These are phyloP conservation scores for Dendrolimus pini DNA, from an alignment of 2,888 invertebrate species.

Conservation along the genomic window DNA sequence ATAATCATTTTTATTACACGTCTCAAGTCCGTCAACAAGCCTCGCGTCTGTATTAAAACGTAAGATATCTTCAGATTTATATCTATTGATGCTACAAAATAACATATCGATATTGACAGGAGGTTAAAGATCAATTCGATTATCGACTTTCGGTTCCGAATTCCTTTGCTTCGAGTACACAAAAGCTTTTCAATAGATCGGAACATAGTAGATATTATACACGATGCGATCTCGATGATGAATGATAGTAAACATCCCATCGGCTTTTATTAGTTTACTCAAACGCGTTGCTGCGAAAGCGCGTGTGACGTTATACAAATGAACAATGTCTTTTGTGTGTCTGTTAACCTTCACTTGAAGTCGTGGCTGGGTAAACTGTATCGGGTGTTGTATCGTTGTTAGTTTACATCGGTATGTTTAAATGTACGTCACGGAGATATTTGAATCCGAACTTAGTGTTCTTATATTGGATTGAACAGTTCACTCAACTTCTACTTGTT, in stretches of 20 bases:
- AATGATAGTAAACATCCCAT: slow-evolving; percentile 9
- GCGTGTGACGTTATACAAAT: slow-evolving; percentile 48
- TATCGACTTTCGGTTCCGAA: slow-evolving; percentile 30
- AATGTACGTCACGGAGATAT: not conserved
- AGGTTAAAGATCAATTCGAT: slow-evolving; percentile 37
- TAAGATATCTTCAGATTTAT: slow-evolving; percentile 10
- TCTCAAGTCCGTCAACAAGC: slow-evolving; percentile 2
- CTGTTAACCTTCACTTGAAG: slow-evolving; percentile 33
- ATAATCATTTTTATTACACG: slow-evolving; percentile 8
- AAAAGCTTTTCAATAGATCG: no score
- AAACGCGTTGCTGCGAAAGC: slow-evolving; percentile 22
- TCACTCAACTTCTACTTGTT: no score
- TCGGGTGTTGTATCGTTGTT: not conserved
- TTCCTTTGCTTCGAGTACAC: slow-evolving; percentile 15
- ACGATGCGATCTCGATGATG: slow-evolving; percentile 6
- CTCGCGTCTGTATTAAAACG: slow-evolving; percentile 3
- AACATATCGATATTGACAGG: slow-evolving; percentile 20
- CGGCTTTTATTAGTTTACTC: slow-evolving; percentile 26
- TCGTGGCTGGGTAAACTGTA: slow-evolving; percentile 4
- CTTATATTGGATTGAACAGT: no score
- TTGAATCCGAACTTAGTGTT: no score
- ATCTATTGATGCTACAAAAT: slow-evolving; percentile 18
- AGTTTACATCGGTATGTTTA: not conserved
- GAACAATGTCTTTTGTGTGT: slow-evolving; percentile 60
- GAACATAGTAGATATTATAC: slow-evolving; percentile 7